Conservation (phyloP, 2,113 vertebrate species). For the Coturnix japonica region DNA sequence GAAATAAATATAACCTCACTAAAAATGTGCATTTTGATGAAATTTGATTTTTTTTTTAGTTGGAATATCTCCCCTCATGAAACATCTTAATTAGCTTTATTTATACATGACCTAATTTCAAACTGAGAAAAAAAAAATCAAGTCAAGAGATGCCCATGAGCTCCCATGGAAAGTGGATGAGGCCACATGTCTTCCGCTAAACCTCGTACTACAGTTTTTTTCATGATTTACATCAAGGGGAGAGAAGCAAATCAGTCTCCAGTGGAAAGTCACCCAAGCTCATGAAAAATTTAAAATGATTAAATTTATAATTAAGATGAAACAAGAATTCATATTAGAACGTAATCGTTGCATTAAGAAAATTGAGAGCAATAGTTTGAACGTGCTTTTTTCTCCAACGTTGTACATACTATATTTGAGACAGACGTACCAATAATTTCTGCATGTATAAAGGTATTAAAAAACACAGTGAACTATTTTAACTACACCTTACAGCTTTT, state of each 20-base stretch:
- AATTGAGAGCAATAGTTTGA: not conserved
- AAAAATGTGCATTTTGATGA: slow-evolving; percentile 33
- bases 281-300: slow-evolving; percentile 40
- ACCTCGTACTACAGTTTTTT: not conserved
- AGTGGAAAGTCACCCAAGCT: slow-evolving; percentile 40
- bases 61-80: not conserved
- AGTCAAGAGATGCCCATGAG: slow-evolving; percentile 9
- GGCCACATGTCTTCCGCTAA: not conserved
- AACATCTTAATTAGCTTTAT: slow-evolving; percentile 54
- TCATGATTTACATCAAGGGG: not conserved
- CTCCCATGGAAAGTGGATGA: not conserved
- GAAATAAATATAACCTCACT: slow-evolving; percentile 6
- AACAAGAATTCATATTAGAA: not conserved
- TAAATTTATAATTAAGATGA: slow-evolving; percentile 43
- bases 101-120: slow-evolving; percentile 45
- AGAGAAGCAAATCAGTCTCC: slow-evolving; percentile 1
- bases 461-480: slow-evolving; percentile 57
- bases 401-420: not conserved
- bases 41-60: not conserved
- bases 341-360: not conserved
- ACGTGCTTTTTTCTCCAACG: not conserved
- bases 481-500: slow-evolving; percentile 58
- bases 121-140: not conserved
- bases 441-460: slow-evolving; percentile 47
- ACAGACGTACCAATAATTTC: slow-evolving; percentile 3